Evolutionary conservation across 2,113 vertebrate species (phyloP).

Genomic region (Anolis sagrei): DNA sequence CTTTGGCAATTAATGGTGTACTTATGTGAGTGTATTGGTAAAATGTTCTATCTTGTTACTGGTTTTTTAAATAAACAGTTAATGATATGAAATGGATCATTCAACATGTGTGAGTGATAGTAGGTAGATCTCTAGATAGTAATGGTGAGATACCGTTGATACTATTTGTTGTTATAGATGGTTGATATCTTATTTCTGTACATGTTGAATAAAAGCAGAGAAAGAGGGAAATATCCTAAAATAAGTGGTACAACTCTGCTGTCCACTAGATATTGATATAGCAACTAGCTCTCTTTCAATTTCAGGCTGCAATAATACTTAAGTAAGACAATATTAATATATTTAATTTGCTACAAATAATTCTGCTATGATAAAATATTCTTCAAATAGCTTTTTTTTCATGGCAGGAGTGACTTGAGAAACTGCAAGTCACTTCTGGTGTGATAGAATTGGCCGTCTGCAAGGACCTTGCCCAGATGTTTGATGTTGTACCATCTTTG

Average conservation of each 20-base stretch:
- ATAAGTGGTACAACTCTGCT: neutral
- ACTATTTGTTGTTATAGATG: neutral
- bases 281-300: neutral
- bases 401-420: no score
- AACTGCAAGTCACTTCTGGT: no score
- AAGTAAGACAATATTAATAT: neutral
- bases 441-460: no score
- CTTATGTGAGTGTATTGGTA: neutral
- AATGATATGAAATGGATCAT: no score
- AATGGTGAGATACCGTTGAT: neutral
- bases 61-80: no score
- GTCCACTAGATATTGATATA: neutral
- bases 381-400: no score
- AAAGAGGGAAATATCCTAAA: neutral
- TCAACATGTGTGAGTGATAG: neutral
- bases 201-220: slow-evolving; percentile 5
- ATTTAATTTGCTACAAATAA: slow-evolving; percentile 24
- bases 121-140: neutral
- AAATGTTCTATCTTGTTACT: no score
- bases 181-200: neutral
- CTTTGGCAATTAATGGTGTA: neutral
- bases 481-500: no score
- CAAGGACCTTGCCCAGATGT: no score
- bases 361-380: slow-evolving; percentile 25
- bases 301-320: slow-evolving; percentile 27